Evolutionary conservation across 2,797 vertebrate genomes (phyloP), one percentile per base, ranked within the genome.

Genomic region (Helostoma temminkii): DNA sequence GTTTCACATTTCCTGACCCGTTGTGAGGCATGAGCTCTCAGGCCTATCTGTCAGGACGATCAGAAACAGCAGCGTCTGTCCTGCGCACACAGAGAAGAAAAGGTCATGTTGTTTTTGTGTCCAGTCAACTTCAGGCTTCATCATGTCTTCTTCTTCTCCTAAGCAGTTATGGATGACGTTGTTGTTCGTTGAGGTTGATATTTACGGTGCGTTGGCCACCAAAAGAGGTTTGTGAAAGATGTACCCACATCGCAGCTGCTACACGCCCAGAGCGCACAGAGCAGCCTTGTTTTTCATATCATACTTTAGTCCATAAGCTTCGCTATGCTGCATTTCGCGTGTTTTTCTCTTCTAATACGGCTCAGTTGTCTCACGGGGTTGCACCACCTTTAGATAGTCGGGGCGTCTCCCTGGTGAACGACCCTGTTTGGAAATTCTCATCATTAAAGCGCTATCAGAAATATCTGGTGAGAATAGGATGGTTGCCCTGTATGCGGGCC

Each of bases 401-500:
- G 65, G 74, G 76, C 66, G 82, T 82, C 77, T 76, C 74, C 68
- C 62, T 41, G 50, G 59, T 74, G 71, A 53, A 72, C 50, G 36
- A 19, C 42, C 73, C 63, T 65, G 58, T 74, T 76, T 81, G 83
- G 82, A 82, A 80, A 83, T 81, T 42, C 68, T 70, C 80, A 71
- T 82, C 78, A 85, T 85, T 85, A 88, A 85, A 82, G 60, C 43
- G 42, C 68, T 60, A 83, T 89, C 85, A 82, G 80, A 75, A 68
- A 80, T 85, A 81, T 83, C 69, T 85, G 82, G 57, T 66, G 76
- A 81, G 81, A 71, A 64, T 60, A 42, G 65, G 76, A 65, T 32
- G 69, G 60, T 11, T 72, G 69, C 58, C 74, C 71, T 37, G 71
- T 32, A 49, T 59, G 55, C 66, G 70, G 76, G 82, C 78, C 85